Evolutionary conservation across 2,113 vertebrate species (phyloP).

Genomic region (Lontra canadensis): DNA sequence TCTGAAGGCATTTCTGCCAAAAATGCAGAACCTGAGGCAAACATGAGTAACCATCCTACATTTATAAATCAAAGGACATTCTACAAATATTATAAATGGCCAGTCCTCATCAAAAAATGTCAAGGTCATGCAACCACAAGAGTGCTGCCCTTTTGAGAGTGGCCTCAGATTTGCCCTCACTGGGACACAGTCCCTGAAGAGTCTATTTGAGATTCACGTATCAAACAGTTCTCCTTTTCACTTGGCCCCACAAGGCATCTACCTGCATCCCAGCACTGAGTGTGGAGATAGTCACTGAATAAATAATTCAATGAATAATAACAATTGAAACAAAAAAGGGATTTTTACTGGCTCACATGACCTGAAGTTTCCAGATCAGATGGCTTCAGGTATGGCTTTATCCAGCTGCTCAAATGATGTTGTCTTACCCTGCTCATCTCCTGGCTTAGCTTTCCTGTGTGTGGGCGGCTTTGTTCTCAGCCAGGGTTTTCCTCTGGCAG

Average conservation of each 20-base stretch:
- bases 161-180: background rate
- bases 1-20: background rate
- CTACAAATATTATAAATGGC: background rate
- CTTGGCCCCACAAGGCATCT: background rate
- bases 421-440: background rate
- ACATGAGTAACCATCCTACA: too few relatives aligned
- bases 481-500: background rate
- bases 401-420: background rate
- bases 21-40: background rate
- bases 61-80: background rate
- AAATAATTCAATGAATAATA: background rate
- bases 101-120: background rate
- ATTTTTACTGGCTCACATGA: background rate
- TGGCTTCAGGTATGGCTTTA: conserved; percentile 12
- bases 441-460: background rate
- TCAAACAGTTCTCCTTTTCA: background rate
- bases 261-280: background rate
- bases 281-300: background rate
- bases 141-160: background rate
- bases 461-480: background rate
- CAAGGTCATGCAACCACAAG: background rate
- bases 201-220: background rate
- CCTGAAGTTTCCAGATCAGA: background rate
- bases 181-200: background rate
- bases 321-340: background rate